These are phyloP conservation scores for Trissolcus brochymenae DNA, from an alignment of 2,888 invertebrate species.

Conservation along the genomic window DNA sequence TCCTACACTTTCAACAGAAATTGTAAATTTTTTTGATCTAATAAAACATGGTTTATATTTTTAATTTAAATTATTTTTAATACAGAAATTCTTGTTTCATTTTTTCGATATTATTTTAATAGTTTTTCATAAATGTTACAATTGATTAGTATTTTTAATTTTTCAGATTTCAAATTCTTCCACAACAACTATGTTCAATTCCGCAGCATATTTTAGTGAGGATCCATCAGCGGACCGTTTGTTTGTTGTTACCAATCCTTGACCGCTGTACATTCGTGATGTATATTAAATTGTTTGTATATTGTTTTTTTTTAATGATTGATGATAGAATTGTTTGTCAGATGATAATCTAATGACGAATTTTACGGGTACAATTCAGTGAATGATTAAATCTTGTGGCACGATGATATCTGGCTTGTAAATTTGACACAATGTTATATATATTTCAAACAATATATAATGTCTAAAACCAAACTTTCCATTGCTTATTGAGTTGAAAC, in stretches of 20 bases:
- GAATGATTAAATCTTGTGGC: slow-evolving; percentile 37
- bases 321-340: slow-evolving; percentile 22
- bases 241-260: slow-evolving; percentile 74
- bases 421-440: slow-evolving; percentile 69
- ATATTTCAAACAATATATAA: slow-evolving; percentile 58
- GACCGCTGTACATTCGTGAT: slow-evolving; percentile 73
- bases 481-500: too few relatives aligned
- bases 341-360: slow-evolving; percentile 41
- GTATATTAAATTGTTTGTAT: slow-evolving; percentile 71
- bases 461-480: too few relatives aligned
- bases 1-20: too few relatives aligned
- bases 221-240: slow-evolving; percentile 74
- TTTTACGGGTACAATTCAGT: slow-evolving; percentile 58
- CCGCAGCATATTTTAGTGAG: slow-evolving; percentile 73
- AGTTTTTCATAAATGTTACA: neutral
- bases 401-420: slow-evolving; percentile 67
- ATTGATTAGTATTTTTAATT: slow-evolving; percentile 28
- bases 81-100: neutral
- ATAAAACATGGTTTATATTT: too few relatives aligned
- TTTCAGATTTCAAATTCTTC: slow-evolving; percentile 60
- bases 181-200: slow-evolving; percentile 71
- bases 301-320: slow-evolving; percentile 58
- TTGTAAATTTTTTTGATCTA: too few relatives aligned
- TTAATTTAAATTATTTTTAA: too few relatives aligned
- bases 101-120: neutral